Percentiles rank a stretch among this genome's conserved stretches.
Conservation (phyloP, 2,797 vertebrate species). For the Sebastes goodei region DNA sequence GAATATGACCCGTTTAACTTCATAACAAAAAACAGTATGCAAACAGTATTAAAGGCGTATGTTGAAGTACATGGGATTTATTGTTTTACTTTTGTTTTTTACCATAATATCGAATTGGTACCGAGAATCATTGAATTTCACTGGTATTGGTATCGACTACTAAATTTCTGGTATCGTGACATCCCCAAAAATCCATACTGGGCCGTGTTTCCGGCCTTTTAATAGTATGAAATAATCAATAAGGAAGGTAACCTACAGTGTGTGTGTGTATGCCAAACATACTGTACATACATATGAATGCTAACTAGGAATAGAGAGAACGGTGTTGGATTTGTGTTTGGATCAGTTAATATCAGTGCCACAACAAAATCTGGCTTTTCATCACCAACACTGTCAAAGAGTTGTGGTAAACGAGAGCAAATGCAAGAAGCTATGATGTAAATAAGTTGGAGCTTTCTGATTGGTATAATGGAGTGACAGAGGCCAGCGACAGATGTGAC, state of each 20-base stretch:
- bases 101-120: too few relatives aligned
- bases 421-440: conserved; percentile 1
- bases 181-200: background rate
- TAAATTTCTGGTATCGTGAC: too few relatives aligned
- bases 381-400: background rate
- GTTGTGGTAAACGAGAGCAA: background rate
- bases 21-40: too few relatives aligned
- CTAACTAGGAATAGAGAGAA: background rate
- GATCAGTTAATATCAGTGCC: conserved; percentile 11
- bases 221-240: conserved; percentile 18
- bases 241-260: background rate
- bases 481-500: conserved; percentile 47
- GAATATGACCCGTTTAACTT: too few relatives aligned
- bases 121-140: too few relatives aligned
- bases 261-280: conserved; percentile 28
- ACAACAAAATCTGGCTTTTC: background rate
- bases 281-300: background rate
- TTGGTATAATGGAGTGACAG: conserved; percentile 20
- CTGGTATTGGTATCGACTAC: too few relatives aligned
- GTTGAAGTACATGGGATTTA: too few relatives aligned
- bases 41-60: too few relatives aligned
- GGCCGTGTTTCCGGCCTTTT: background rate
- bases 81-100: too few relatives aligned
- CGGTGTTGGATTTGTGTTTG: background rate
- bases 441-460: background rate